Conservation (phyloP, 2,888 invertebrate species). For the Spisula subtruncata region DNA sequence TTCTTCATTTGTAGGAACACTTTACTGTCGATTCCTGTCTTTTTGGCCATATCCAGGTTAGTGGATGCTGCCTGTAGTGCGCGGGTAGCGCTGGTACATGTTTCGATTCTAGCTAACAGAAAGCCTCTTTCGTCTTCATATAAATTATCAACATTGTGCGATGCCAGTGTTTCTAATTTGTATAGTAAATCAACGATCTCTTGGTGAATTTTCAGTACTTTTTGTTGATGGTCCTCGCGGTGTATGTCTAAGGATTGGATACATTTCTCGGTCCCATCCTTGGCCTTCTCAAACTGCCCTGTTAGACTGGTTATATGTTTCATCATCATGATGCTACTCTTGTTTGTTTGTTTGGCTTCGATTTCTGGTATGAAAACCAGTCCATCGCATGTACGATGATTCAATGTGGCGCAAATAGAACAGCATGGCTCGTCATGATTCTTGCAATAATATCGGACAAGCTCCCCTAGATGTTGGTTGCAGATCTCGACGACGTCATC, state of each 20-base stretch:
- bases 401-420: slow-evolving; percentile 64
- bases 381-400: slow-evolving; percentile 61
- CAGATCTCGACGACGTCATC: slow-evolving; percentile 62
- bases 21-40: slow-evolving; percentile 69
- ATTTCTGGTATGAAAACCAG: slow-evolving; percentile 68
- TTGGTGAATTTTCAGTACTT: slow-evolving; percentile 59
- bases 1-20: slow-evolving; percentile 69
- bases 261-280: slow-evolving; percentile 58
- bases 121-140: slow-evolving; percentile 62
- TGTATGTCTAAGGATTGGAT: slow-evolving; percentile 54
- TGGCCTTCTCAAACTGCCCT: slow-evolving; percentile 55
- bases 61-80: slow-evolving; percentile 48
- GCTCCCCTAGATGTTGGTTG: slow-evolving; percentile 55
- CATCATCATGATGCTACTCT: slow-evolving; percentile 54
- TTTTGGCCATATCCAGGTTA: slow-evolving; percentile 58
- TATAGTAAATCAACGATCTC: slow-evolving; percentile 58
- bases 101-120: slow-evolving; percentile 52
- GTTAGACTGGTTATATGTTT: slow-evolving; percentile 61
- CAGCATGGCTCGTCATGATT: slow-evolving; percentile 67
- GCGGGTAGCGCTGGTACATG: slow-evolving; percentile 56
- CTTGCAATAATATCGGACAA: slow-evolving; percentile 63
- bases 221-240: slow-evolving; percentile 58
- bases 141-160: slow-evolving; percentile 44
- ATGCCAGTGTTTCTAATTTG: slow-evolving; percentile 48
- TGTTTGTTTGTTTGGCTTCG: slow-evolving; percentile 64